Conservation (phyloP, 2,113 vertebrate species). For the Tetrax tetrax region DNA sequence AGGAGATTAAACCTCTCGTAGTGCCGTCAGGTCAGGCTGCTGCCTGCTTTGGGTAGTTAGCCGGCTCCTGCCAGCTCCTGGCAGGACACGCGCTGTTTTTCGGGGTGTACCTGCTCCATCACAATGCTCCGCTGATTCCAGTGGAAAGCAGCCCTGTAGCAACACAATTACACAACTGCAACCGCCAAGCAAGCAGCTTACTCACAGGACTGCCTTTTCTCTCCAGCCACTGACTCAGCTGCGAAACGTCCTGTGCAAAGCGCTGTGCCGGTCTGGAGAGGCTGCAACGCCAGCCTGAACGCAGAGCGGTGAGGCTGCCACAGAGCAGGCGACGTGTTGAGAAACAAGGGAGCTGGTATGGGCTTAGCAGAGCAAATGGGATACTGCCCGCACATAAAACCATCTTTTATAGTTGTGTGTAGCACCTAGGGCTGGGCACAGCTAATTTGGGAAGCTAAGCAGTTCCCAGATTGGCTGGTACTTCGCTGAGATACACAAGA, state of each 20-base stretch:
- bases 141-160: not conserved
- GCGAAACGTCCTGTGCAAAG: not conserved
- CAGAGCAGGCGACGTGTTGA: rapidly evolving
- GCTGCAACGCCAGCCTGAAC: rapidly evolving
- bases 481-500: not conserved
- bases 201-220: not conserved
- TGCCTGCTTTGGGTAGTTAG: not conserved
- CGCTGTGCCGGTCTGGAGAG: rapidly evolving
- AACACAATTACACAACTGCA: not conserved
- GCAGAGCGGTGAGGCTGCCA: not conserved
- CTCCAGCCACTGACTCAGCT: not conserved
- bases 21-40: not conserved
- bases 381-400: not conserved
- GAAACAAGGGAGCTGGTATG: not conserved
- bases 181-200: not conserved
- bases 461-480: not conserved
- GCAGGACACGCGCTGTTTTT: not conserved
- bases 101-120: not conserved
- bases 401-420: not conserved
- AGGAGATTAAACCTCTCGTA: not conserved
- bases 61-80: not conserved
- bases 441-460: not conserved
- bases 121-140: not conserved
- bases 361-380: not conserved
- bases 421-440: not conserved